Evolutionary conservation across 1,140 invertebrate species (phyloP).

Genomic region (Telenomus remus): DNA sequence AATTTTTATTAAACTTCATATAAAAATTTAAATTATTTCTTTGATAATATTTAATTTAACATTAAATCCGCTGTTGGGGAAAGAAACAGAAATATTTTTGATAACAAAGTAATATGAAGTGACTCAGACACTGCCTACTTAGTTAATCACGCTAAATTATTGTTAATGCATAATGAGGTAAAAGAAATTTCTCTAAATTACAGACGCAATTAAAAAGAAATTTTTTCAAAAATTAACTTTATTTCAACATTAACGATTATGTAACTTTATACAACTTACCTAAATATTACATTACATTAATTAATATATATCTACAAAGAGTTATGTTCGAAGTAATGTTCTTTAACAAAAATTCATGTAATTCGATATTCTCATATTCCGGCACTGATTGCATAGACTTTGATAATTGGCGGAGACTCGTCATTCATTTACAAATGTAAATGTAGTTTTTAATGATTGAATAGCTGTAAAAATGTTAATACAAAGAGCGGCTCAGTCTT

Average conservation of each 20-base stretch:
- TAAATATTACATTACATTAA: constrained; percentile 9
- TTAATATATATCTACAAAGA: constrained; percentile 26
- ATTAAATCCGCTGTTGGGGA: too few relatives aligned
- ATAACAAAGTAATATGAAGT: too few relatives aligned
- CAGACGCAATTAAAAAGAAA: not conserved
- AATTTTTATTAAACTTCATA: too few relatives aligned
- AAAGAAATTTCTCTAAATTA: too few relatives aligned
- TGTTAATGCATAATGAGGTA: too few relatives aligned
- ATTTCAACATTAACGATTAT: constrained; percentile 20
- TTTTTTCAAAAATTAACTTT: constrained; percentile 16
- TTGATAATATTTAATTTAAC: too few relatives aligned
- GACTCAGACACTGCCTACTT: not conserved
- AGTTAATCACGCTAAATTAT: too few relatives aligned
- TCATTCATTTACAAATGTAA: constrained; percentile 1
- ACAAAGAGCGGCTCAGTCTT: constrained; percentile 66
- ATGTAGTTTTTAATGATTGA: constrained; percentile 5
- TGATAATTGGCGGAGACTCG: constrained; percentile 10
- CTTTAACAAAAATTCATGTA: not conserved
- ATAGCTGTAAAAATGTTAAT: constrained; percentile 8
- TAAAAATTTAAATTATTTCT: too few relatives aligned
- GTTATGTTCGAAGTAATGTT: too few relatives aligned
- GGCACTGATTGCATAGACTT: constrained; percentile 31
- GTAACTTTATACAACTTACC: constrained; percentile 10
- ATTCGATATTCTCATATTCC: constrained; percentile 25
- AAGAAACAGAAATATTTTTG: too few relatives aligned